Conservation (phyloP, 2,797 vertebrate species). For the Tolypeutes matacus region DNA sequence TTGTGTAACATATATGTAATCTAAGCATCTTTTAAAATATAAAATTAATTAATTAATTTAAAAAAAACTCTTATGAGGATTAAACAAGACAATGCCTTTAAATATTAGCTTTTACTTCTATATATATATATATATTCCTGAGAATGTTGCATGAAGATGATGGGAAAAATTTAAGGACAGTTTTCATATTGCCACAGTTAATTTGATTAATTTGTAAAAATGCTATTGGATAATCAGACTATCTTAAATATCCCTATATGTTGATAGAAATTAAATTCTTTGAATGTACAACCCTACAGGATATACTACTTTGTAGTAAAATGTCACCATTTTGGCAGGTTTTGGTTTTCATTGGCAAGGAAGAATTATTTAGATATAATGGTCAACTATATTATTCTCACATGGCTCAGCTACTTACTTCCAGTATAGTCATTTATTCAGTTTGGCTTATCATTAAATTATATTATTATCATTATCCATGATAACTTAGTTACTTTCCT, state of each 20-base stretch:
- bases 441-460: conserved; percentile 53
- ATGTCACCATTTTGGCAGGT: not conserved
- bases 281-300: not conserved
- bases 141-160: not conserved
- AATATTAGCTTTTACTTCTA: no score
- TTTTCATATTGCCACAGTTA: not conserved
- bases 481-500: conserved; percentile 33
- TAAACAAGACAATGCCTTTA: no score
- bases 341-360: conserved; percentile 33
- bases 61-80: no score
- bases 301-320: conserved; percentile 19
- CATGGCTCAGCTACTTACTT: not conserved
- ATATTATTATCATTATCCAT: not conserved
- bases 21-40: no score
- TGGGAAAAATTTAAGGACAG: not conserved
- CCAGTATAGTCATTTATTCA: not conserved
- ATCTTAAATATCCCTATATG: not conserved
- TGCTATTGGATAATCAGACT: not conserved
- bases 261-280: conserved; percentile 29
- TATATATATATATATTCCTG: no score
- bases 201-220: conserved; percentile 33
- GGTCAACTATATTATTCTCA: not conserved
- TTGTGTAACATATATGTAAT: no score
- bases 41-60: no score
- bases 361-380: conserved; percentile 44